Base-by-base conservation (phyloP, 2,797 vertebrate genomes). In the Graptemys geographica region DNA sequence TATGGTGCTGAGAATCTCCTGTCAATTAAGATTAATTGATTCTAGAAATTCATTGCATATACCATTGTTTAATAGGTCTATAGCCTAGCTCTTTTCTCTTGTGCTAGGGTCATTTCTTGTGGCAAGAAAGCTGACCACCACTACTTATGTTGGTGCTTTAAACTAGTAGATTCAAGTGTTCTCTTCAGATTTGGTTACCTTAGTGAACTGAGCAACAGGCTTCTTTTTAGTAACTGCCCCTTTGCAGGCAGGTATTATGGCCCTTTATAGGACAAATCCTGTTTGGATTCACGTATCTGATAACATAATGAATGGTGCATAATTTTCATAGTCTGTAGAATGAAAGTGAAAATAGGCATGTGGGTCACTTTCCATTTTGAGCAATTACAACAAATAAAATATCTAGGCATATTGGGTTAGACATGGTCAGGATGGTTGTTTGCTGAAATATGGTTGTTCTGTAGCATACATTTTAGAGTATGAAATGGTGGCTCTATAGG, bases 381-480 rank as follows among this genome's bases (percentile, higher is more conserved):
- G 41, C 44, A 28, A 9, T 49, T 28, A 28, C 44, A 78, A 31
- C 44, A 78, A 27, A 49, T 37, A 86, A 81, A 96, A 94, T 94
- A 96, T 86, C 93, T 89, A 96, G 95, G 93, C 95, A 89, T 96
- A 93, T 85, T 86, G 47, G 56, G 90, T 84, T 81, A 84, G 90
- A 86, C 92, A 83, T 12, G 27, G 53, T 95, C 52, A 69, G 53
- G 89, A 90, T 83, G 90, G 88, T 56, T 84, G 93, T 96, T 83
- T 92, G 82, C 74, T 57, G 79, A 69, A 72, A n/a, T 51, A 25
- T 11, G 27, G 55, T 91, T 76, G 84, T 87, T 93, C 79, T 92
- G 79, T 96, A 96, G 96, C 96, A 96, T 96, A 84, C 37, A 0
- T 23, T 81, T 53, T 96, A 79, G 95, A 94, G 88, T 96, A 95